Evolutionary conservation across 1,140 invertebrate species (phyloP), one percentile per base, ranked within the genome.

Genomic region (Uloborus diversus): DNA sequence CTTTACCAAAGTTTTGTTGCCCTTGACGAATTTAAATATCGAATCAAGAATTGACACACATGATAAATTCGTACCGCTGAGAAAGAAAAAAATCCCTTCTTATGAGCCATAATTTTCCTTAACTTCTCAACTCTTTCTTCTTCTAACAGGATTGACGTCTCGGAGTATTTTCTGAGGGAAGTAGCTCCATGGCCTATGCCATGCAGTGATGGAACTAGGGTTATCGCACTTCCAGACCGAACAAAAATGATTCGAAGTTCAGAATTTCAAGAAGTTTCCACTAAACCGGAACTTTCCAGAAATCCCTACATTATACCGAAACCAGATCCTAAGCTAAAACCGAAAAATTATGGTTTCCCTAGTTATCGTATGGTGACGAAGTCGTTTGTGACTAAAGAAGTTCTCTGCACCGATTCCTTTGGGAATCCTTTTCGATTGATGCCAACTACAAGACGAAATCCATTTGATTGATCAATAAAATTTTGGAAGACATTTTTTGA

Each of bases 131-230:
- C 0, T 28, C 3, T 1, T 28, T 14, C 14, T 11, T 20, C 17
- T 25, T 14, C 25, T 25, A 5, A 4, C 0, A 11, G 17, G 23
- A 9, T 27, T 28, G 0, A 1, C 17, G 11, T 4, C 14, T 28
- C 13, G 13, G 28, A 28, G 1, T 57, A 37, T n/a, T 70, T 17
- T 23, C 25, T 27, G 68, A 23, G 68, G 25, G 37, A 4, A 9
- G 57, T 70, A 35, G 7, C 14, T 1, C 68, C 68, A 17, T 70
- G 68, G 68, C 68, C 68, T 3, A 70, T 70, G 68, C 68, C 68
- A 14, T 70, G 68, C 33, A 56, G 37, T 35, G 68, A 70, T 28
- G 68, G 68, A 0, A 17, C 20, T 7, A 4, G 28, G 2, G 28
- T 27, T 1, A 13, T 37, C 2, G 1, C 13, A 7, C n/a, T 57